Evolutionary conservation across 2,797 vertebrate species (phyloP).

Genomic region (Tokudaia tokunoshimensis): DNA sequence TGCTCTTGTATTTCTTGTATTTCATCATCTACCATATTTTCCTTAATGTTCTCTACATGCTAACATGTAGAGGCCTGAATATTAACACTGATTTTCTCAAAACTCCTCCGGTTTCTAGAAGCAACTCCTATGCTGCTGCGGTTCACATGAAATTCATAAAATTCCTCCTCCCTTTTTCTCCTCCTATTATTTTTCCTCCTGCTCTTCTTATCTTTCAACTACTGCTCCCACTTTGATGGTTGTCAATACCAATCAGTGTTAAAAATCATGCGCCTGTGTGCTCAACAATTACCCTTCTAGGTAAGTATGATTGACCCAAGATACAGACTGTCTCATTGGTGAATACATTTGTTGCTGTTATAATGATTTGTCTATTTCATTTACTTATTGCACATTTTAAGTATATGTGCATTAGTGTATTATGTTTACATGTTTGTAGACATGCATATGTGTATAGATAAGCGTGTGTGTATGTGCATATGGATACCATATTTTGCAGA

Average conservation of each 20-base stretch:
- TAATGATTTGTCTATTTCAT: neutral
- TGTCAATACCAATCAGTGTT: neutral
- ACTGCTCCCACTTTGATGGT: no score
- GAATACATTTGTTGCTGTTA: neutral
- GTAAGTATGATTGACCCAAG: no score
- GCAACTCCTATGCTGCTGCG: no score
- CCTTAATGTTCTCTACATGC: neutral
- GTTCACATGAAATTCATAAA: neutral
- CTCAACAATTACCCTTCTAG: neutral
- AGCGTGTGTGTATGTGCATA: neutral
- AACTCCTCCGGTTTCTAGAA: neutral
- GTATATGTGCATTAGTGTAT: neutral
- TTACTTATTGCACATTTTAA: neutral
- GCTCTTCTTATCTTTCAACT: neutral
- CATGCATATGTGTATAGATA: neutral
- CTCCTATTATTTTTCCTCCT: neutral
- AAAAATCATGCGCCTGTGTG: neutral
- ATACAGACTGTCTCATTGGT: neutral
- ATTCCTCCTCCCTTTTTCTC: fast-evolving
- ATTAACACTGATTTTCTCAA: neutral
- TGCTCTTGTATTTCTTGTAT: neutral
- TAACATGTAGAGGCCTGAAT: neutral
- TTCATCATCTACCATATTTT: neutral
- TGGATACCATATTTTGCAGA: neutral
- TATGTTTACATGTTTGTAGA: neutral